These are phyloP conservation scores for Esperia sulphurella DNA, from an alignment of 2,888 invertebrate genomes.

Conservation along the genomic window DNA sequence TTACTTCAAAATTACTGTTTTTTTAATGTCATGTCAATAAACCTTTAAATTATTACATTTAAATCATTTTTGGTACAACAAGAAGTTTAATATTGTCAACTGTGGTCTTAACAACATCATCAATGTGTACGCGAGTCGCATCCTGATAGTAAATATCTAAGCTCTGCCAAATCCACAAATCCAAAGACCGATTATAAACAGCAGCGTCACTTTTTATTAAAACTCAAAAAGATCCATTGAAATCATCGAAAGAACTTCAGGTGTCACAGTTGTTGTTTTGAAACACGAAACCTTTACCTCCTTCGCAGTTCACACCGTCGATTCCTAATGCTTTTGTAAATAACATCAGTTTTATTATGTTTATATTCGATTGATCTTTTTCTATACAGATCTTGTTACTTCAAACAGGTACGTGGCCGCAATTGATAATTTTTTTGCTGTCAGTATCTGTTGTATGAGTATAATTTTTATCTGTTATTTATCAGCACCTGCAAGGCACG, in stretches of 20 bases:
- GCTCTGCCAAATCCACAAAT: no score
- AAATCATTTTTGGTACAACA: no score
- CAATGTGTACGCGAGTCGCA: no score
- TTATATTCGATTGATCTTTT: slow-evolving; percentile 48
- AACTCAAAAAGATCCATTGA: slow-evolving; percentile 3
- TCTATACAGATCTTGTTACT: slow-evolving; percentile 54
- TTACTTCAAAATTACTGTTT: no score
- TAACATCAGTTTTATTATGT: slow-evolving; percentile 52
- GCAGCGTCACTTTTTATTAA: no score
- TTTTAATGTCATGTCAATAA: no score
- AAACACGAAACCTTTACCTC: slow-evolving; percentile 59
- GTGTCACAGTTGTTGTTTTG: slow-evolving; percentile 69
- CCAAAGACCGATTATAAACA: no score
- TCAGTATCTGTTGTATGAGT: slow-evolving; percentile 14
- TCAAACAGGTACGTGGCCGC: slow-evolving; percentile 54
- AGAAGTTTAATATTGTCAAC: no score
- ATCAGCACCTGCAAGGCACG: slow-evolving; percentile 10
- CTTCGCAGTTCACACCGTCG: slow-evolving; percentile 47
- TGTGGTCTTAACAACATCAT: no score
- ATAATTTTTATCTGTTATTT: slow-evolving; percentile 2
- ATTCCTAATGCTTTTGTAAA: slow-evolving; percentile 33
- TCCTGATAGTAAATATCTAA: no score
- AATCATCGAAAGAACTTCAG: slow-evolving; percentile 44
- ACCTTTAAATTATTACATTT: no score
- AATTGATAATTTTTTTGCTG: slow-evolving; percentile 46